A percentile compares a stretch with the other conserved stretches of the same genome.
phyloP scores from a whole-genome alignment of 2,113 vertebrate genomes.

The Zootoca vivipara region DNA sequence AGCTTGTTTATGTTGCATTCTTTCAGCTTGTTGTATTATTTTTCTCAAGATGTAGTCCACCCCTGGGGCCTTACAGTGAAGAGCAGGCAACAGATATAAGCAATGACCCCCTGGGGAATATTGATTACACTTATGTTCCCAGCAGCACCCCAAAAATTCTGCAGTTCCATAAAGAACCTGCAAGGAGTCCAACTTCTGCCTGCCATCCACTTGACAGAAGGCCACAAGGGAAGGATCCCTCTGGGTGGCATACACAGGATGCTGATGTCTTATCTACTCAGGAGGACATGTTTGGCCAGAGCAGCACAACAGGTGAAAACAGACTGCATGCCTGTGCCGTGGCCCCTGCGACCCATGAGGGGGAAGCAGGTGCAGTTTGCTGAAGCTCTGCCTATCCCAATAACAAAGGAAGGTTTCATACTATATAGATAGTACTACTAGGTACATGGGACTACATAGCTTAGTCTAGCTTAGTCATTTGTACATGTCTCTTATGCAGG shows the following conservation, averaged over 20 bases:
- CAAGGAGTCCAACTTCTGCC: slow-evolving; percentile 48
- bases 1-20: neutral
- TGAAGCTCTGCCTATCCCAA: neutral
- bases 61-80: no score
- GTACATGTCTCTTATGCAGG: neutral
- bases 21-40: no score
- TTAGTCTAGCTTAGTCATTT: neutral
- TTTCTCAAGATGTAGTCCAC: no score
- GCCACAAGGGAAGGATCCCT: slow-evolving; percentile 46
- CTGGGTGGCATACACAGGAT: slow-evolving; percentile 61
- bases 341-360: no score
- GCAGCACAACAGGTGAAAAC: slow-evolving; percentile 67
- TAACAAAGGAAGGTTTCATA: neutral
- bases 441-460: no score
- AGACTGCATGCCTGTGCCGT: neutral
- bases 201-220: slow-evolving; percentile 70
- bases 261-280: slow-evolving; percentile 84
- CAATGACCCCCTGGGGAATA: neutral
- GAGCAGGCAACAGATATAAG: no score
- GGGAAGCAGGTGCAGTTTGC: neutral
- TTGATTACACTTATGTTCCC: slow-evolving; percentile 43
- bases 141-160: slow-evolving; percentile 70
- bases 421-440: no score
- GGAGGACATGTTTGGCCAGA: slow-evolving; percentile 88
- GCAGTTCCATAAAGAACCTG: slow-evolving; percentile 48